Percentiles rank a stretch among this genome's conserved stretches.
Conservation (phyloP, 1,140 invertebrate genomes). For the Oryzaephilus surinamensis region DNA sequence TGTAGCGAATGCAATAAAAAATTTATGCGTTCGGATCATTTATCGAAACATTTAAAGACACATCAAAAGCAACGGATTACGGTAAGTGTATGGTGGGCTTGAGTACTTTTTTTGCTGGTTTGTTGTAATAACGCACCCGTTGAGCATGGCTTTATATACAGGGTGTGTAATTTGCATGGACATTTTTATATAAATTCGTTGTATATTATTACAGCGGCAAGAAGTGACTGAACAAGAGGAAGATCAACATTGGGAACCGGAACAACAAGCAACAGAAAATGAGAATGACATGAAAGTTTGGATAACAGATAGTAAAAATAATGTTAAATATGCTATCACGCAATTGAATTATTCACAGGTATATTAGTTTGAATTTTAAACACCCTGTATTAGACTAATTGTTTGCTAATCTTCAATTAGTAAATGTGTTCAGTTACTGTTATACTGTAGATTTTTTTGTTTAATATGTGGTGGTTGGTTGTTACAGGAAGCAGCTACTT, state of each 20-base stretch:
- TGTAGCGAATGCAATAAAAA: conserved; percentile 72
- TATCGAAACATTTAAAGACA: conserved; percentile 80
- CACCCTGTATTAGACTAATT: too few species aligned
- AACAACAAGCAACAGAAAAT: conserved; percentile 14
- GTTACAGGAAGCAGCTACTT: conserved; percentile 47
- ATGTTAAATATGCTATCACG: conserved; percentile 35
- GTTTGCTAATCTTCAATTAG: too few species aligned
- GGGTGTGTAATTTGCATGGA: conserved; percentile 5
- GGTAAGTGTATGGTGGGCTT: conserved; percentile 39
- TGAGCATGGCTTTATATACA: not conserved
- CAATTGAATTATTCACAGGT: conserved; percentile 36
- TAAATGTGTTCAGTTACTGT: too few species aligned
- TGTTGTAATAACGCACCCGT: too few species aligned
- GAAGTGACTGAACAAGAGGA: conserved; percentile 12
- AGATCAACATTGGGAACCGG: conserved; percentile 11
- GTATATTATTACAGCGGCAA: conserved; percentile 6
- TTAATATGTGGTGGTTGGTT: conserved; percentile 8
- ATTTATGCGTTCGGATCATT: conserved; percentile 81
- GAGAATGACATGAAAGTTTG: conserved; percentile 19
- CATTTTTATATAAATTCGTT: not conserved
- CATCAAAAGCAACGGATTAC: conserved; percentile 66
- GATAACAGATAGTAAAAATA: conserved; percentile 33
- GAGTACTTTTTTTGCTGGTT: conserved; percentile 2
- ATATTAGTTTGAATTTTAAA: too few species aligned
- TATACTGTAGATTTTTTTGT: too few species aligned